Conservation (phyloP, 2,113 vertebrate genomes). For the Pygathrix nemaeus region DNA sequence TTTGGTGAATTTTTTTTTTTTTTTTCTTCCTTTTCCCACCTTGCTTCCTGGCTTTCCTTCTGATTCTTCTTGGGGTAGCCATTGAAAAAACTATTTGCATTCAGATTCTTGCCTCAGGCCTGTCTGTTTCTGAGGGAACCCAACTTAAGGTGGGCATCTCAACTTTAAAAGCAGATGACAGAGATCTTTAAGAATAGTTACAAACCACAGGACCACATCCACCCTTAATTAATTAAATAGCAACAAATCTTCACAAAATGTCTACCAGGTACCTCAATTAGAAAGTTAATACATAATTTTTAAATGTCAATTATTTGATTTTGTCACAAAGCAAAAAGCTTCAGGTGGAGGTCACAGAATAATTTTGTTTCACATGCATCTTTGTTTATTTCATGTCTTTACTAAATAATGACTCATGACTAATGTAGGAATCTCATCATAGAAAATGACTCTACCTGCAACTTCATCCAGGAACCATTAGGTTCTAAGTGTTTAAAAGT, state of each 20-base stretch:
- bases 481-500: constrained; percentile 4
- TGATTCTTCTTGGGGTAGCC: neutral
- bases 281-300: neutral
- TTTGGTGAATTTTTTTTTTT: neutral
- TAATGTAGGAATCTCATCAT: neutral
- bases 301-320: neutral
- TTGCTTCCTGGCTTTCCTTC: neutral
- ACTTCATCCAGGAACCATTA: neutral
- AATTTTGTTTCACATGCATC: neutral
- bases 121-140: neutral
- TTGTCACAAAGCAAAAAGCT: neutral
- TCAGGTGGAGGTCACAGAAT: neutral
- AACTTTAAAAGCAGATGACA: neutral
- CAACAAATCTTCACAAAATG: neutral
- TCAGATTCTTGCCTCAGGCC: neutral
- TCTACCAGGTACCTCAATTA: neutral
- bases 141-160: neutral
- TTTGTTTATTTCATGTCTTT: neutral
- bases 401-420: neutral
- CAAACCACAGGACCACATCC: neutral
- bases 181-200: neutral
- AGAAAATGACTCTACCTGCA: neutral
- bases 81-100: neutral
- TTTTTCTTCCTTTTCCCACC: neutral
- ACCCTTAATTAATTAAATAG: neutral